Evolutionary conservation across 2,888 invertebrate genomes (phyloP), one percentile per base, ranked within the genome.

Genomic region (Phyto melanocephala): DNA sequence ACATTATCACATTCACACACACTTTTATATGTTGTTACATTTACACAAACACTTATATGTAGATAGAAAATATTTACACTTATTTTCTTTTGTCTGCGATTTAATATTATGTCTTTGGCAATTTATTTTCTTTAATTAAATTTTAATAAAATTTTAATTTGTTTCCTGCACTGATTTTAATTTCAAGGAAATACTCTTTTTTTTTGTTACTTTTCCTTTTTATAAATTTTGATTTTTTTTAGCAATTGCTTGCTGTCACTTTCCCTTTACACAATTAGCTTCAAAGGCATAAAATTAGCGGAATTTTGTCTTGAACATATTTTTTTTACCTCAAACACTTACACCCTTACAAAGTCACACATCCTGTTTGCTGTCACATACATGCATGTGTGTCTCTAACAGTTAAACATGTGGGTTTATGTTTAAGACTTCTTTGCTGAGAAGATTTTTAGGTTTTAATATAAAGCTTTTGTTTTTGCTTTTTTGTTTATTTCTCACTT

Each of bases 221-320:
- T 50, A 33, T 45, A 20, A 10, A 8, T 22, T 58, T 67, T 75
- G 10, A 7, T 56, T 54, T 33, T 28, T 17, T 28, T 28, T 28
- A 28, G 6, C 3, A 5, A 28, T 28, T 28, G 28, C 17, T 33
- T 56, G 35, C 15, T 17, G 4, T 3, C 0, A 3, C 2, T 24
- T 78, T 50, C 28, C n/a, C 24, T 45, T 78, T 65, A 33, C 28
- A 20, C 37, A 72, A 50, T 72, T 65, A 72, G 35, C 33, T 40
- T 28, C 58, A 58, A 65, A 50, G 65, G 15, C 35, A 10, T 79
- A 33, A 67, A 65, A 50, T 72, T 24, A 60, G 13, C 37, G 20
- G 6, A 40, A 50, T 11, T 37, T 52, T 4, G 17, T 20, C 40
- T 62, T 62, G 0, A n/a, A n/a, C n/a, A n/a, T n/a, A n/a, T n/a